Evolutionary conservation across 1,140 invertebrate species (phyloP), one percentile per base, ranked within the genome.

Genomic region (Euwallacea similis): DNA sequence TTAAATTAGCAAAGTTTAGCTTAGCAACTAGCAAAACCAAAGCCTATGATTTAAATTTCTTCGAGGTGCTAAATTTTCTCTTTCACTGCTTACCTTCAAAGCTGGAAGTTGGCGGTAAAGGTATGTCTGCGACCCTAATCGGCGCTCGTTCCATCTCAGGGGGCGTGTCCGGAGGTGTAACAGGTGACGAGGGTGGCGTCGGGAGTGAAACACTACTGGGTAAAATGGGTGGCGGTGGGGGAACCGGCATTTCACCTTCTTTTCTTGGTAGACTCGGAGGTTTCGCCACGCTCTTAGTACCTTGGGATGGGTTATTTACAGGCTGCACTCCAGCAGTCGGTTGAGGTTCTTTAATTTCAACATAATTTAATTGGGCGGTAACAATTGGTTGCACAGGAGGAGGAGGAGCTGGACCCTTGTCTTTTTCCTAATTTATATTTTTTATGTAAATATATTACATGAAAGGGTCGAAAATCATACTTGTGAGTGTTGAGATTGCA

Each of bases 391-490:
- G 73, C 77, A 84, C 56, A 42, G 69, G 69, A 10, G 69, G 84
- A 69, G 81, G 81, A 62, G 86, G 85, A 15, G 86, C 83, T 41
- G 85, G 85, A 42, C 85, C 85, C 74, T 87, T 87, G 60, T 86
- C 85, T 68, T 83, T 79, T 46, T 83, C 83, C 83, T 84, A 69
- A 83, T 33, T 33, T 33, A 33, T 33, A 33, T 33, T 33, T 33
- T 33, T 33, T 33, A 33, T 4, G 21, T 33, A 33, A 33, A 33
- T 33, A 33, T 33, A 33, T 33, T 33, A 33, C 21, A 33, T 33
- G 21, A 33, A 33, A 33, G 21, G 4, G 21, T 4, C 4, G 21
- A 33, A 33, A 33, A 33, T 33, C 4, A 33, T 33, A 47, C 46
- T 16, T 56, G 59, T 4, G 67, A 70, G 62, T 55, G 66, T 62